These are phyloP conservation scores for Saccopteryx bilineata DNA, from an alignment of 2,113 vertebrate genomes.

Conservation along the genomic window DNA sequence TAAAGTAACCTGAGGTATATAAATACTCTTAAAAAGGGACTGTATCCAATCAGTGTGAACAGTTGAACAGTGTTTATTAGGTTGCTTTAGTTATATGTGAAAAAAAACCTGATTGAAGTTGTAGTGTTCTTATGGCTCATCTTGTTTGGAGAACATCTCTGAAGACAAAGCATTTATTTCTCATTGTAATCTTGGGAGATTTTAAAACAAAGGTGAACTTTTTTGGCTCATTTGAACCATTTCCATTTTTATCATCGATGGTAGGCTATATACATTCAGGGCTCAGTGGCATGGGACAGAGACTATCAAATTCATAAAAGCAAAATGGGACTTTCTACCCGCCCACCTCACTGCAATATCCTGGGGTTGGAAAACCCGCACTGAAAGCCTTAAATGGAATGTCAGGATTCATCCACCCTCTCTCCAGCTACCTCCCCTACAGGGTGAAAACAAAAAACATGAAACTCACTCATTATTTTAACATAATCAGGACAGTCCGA, in stretches of 20 bases:
- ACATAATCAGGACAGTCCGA: not conserved
- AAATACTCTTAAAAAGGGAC: not conserved
- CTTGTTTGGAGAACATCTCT: constrained; percentile 40
- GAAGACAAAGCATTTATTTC: constrained; percentile 11
- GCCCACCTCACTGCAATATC: not conserved
- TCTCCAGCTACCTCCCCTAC: not conserved
- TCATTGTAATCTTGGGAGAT: not conserved
- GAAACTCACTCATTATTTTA: not conserved
- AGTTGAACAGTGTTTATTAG: not conserved
- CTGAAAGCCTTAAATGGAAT: not conserved
- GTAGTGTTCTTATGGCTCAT: not conserved
- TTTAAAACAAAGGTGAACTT: not conserved
- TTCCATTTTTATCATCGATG: constrained; percentile 34
- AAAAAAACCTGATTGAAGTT: not conserved
- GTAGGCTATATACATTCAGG: not conserved
- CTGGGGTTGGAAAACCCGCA: not conserved
- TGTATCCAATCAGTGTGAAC: not conserved
- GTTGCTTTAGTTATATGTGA: not conserved
- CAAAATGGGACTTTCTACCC: not conserved
- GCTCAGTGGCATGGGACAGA: not conserved
- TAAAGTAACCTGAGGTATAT: not conserved
- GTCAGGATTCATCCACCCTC: not conserved
- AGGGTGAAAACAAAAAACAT: constrained; percentile 12
- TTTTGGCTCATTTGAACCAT: not conserved
- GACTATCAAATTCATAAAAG: not conserved